Evolutionary conservation across 2,888 invertebrate species (phyloP).

Genomic region (Campopleginae sp.): DNA sequence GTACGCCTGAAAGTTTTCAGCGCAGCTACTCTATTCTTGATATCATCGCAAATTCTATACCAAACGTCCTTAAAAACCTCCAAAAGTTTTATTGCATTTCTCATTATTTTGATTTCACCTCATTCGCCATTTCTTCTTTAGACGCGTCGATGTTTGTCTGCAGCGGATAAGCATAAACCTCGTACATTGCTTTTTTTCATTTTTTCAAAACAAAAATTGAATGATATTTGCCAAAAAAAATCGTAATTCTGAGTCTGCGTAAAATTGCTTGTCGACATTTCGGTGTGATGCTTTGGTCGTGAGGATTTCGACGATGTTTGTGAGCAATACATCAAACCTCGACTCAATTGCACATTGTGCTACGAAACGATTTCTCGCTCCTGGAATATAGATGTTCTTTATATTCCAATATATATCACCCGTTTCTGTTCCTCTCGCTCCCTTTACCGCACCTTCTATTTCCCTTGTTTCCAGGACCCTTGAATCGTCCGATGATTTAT

Average conservation of each 20-base stretch:
- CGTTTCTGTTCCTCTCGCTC: constrained; percentile 28
- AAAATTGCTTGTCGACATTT: constrained; percentile 65
- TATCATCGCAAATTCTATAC: constrained; percentile 12
- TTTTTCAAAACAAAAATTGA: background rate
- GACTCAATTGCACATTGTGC: constrained; percentile 75
- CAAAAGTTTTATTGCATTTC: background rate
- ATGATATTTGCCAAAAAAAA: background rate
- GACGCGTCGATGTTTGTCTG: background rate
- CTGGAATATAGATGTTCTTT: constrained; percentile 70
- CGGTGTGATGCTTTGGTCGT: constrained; percentile 45
- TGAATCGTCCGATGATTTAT: constrained; percentile 61
- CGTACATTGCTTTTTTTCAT: background rate
- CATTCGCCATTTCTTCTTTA: background rate
- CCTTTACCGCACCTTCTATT: background rate
- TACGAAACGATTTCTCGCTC: constrained; percentile 63
- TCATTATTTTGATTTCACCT: background rate
- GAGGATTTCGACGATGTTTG: constrained; percentile 59
- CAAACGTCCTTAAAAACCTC: background rate
- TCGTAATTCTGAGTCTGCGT: constrained; percentile 10
- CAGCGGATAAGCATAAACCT: background rate
- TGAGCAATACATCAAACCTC: constrained; percentile 72
- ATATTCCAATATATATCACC: constrained; percentile 53
- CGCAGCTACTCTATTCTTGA: background rate
- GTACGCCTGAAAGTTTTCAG: background rate
- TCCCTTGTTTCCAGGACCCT: background rate